A percentile compares a stretch with the other conserved stretches of the same genome.
phyloP scores from a whole-genome alignment of 2,113 vertebrate species.

The Oriolus oriolus region DNA sequence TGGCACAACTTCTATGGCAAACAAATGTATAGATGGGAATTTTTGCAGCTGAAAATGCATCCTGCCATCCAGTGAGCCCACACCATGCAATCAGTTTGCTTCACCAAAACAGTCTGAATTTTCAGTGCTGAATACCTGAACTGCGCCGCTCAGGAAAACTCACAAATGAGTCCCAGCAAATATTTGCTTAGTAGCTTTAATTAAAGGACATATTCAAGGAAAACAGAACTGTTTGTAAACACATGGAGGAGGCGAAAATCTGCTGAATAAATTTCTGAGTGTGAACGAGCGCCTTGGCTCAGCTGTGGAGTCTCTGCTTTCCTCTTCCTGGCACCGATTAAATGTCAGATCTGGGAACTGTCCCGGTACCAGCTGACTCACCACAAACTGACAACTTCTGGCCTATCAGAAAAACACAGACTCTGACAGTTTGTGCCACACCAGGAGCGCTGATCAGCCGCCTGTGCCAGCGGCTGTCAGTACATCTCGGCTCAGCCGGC shows the following conservation, averaged over 20 bases:
- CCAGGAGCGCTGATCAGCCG: neutral
- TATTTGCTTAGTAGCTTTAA: neutral
- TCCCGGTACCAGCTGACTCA: neutral
- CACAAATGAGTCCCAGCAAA: neutral
- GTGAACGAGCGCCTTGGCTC: neutral
- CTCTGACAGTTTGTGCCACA: neutral
- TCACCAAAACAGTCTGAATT: neutral
- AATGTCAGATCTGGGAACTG: constrained; percentile 50
- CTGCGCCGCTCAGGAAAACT: neutral
- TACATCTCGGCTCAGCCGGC: neutral
- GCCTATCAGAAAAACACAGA: constrained; percentile 16
- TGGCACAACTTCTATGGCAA: neutral
- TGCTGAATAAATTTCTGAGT: neutral
- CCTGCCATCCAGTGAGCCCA: neutral
- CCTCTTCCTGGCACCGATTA: neutral
- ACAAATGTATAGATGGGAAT: neutral
- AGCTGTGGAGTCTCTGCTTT: neutral
- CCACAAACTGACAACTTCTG: constrained; percentile 18
- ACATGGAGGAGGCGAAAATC: neutral
- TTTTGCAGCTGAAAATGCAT: neutral
- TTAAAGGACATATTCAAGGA: neutral
- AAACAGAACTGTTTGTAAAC: constrained; percentile 30
- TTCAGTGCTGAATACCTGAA: neutral
- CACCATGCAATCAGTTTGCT: accelerated
- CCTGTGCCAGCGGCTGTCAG: neutral